Evolutionary conservation across 2,797 vertebrate genomes (phyloP).

Genomic region (Caiman crocodilus): DNA sequence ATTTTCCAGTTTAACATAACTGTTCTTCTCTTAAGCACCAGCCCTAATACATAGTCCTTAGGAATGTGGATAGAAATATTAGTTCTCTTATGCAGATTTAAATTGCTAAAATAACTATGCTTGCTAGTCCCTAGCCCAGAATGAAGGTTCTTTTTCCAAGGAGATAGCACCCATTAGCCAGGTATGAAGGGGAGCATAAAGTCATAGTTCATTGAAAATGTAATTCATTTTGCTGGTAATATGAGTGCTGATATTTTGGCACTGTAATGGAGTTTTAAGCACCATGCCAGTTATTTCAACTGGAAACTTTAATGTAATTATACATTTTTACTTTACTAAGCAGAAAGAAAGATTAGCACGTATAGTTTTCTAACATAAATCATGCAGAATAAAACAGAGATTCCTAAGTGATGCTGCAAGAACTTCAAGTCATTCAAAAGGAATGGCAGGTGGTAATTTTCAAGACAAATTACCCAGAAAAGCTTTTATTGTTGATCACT

Average conservation of each 20-base stretch:
- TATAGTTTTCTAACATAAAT: slow-evolving; percentile 45
- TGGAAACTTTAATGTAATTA: slow-evolving; percentile 69
- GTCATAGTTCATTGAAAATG: slow-evolving; percentile 58
- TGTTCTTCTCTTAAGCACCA: slow-evolving; percentile 48
- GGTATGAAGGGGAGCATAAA: slow-evolving; percentile 44
- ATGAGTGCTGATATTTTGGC: slow-evolving; percentile 62
- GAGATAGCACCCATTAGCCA: slow-evolving; percentile 60
- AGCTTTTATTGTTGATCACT: slow-evolving; percentile 77
- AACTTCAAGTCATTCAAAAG: slow-evolving; percentile 66
- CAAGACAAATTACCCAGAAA: slow-evolving; percentile 77
- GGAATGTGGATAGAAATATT: slow-evolving; percentile 32
- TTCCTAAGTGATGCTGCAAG: slow-evolving; percentile 46
- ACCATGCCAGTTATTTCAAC: slow-evolving; percentile 65
- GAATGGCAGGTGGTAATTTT: slow-evolving; percentile 69
- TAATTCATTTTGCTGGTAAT: slow-evolving; percentile 65
- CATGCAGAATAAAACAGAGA: slow-evolving; percentile 11
- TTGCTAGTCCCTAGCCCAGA: slow-evolving; percentile 27
- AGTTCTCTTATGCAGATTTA: slow-evolving; percentile 54
- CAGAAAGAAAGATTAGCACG: slow-evolving; percentile 53
- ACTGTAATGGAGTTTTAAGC: slow-evolving; percentile 60
- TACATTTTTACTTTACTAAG: slow-evolving; percentile 67
- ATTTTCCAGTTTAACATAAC: slow-evolving; percentile 43
- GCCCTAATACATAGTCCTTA: slow-evolving; percentile 13
- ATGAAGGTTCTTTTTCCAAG: slow-evolving; percentile 47
- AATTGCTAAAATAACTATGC: slow-evolving; percentile 50